Evolutionary conservation across 2,888 invertebrate genomes (phyloP).

Genomic region (Norana najaformis): DNA sequence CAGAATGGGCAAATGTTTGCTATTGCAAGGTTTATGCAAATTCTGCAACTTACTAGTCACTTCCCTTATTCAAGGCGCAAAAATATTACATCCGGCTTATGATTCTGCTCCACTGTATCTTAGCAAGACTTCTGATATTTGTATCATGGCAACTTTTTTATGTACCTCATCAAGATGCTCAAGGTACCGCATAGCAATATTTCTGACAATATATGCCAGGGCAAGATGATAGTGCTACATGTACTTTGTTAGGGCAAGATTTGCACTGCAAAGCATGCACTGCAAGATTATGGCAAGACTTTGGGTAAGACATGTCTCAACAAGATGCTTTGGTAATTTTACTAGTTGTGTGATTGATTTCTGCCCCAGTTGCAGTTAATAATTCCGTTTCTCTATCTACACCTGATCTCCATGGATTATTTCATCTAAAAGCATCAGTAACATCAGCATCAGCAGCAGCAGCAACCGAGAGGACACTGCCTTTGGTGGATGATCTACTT

Average conservation of each 20-base stretch:
- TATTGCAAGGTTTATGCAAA: not conserved
- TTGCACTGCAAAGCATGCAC: not conserved
- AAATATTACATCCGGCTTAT: not conserved
- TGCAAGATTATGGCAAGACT: not conserved
- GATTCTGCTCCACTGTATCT: not conserved
- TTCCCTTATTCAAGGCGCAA: not conserved
- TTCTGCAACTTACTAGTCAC: not conserved
- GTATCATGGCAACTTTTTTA: no score
- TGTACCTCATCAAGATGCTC: no score
- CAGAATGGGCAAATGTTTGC: not conserved
- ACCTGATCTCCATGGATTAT: not conserved
- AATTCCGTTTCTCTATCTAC: not conserved
- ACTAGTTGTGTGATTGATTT: not conserved
- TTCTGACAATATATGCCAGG: not conserved
- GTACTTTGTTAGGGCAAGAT: not conserved
- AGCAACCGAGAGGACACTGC: not conserved
- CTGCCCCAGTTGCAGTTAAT: not conserved
- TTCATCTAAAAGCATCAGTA: not conserved
- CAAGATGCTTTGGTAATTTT: constrained; percentile 5
- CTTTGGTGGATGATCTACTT: not conserved
- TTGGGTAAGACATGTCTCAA: not conserved
- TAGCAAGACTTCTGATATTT: no score
- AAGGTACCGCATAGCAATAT: not conserved
- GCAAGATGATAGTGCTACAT: not conserved
- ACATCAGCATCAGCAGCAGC: not conserved